Evolutionary conservation across 2,797 vertebrate genomes (phyloP).

Genomic region (Neosilurus mollespiculum): DNA sequence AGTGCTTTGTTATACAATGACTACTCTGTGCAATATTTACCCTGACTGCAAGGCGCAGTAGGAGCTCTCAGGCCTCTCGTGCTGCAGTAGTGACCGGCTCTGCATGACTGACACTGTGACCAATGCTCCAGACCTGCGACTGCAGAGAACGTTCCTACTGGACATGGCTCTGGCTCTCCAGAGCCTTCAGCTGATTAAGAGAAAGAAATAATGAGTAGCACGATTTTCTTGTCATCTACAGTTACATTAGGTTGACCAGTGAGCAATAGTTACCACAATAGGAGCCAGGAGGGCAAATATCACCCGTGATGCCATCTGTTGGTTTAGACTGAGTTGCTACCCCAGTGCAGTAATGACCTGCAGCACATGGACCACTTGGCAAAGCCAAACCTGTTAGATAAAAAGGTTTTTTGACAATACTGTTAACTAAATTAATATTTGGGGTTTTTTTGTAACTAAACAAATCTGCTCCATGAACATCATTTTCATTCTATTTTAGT

Average conservation of each 20-base stretch:
- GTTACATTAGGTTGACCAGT: constrained; percentile 18
- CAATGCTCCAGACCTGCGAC: constrained; percentile 64
- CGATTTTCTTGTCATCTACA: background rate
- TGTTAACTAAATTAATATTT: background rate
- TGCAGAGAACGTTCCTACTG: constrained; percentile 83
- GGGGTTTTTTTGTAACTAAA: background rate
- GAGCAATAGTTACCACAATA: constrained; percentile 80
- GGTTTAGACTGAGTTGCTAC: constrained; percentile 77
- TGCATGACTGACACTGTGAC: constrained; percentile 80
- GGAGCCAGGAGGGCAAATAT: constrained; percentile 80
- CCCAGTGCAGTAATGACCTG: constrained; percentile 84
- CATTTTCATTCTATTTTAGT: background rate
- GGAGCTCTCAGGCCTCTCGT: constrained; percentile 76
- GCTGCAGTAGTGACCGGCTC: constrained; percentile 80
- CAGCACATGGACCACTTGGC: constrained; percentile 80
- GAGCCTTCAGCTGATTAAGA: constrained; percentile 75
- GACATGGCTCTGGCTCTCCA: constrained; percentile 76
- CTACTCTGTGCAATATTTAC: constrained; percentile 62
- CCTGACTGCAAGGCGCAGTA: constrained; percentile 79
- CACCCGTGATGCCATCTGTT: constrained; percentile 78
- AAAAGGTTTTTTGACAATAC: background rate
- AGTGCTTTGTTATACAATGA: background rate
- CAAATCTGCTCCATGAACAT: background rate
- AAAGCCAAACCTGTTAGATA: constrained; percentile 76
- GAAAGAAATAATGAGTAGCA: background rate